phyloP scores from a whole-genome alignment of 92 coral and sea anemone species.

The Galaxea fascicularis region DNA sequence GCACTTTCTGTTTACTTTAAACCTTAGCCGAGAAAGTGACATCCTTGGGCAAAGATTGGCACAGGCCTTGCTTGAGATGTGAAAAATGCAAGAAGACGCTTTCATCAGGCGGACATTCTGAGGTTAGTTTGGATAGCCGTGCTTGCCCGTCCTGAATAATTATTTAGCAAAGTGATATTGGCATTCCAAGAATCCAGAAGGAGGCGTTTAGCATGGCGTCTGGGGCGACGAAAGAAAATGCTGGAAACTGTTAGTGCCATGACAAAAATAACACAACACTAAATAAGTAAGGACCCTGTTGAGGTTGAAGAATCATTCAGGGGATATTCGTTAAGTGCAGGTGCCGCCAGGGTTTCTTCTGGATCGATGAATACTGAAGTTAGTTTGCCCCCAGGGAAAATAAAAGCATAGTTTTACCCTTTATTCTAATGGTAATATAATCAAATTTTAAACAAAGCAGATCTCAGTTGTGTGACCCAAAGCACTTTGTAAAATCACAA shows the following conservation, averaged over 20 bases:
- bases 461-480: not conserved
- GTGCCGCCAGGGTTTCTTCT: not conserved
- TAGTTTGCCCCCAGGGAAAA: not conserved
- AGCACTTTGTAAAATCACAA: not conserved
- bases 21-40: constrained; percentile 90
- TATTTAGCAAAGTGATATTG: not conserved
- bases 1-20: not conserved
- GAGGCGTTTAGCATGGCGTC: not conserved
- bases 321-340: not conserved
- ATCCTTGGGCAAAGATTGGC: constrained; percentile 99
- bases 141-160: not conserved
- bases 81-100: constrained; percentile 84
- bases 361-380: not conserved
- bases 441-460: not conserved
- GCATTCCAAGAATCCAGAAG: constrained; percentile 15
- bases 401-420: not conserved
- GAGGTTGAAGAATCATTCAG: too few species aligned
- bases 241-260: not conserved
- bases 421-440: not conserved
- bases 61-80: constrained; percentile 90
- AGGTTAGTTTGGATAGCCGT: constrained; percentile 55
- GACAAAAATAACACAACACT: not conserved
- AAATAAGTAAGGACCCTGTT: not conserved
- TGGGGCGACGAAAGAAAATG: not conserved
- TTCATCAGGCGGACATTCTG: constrained; percentile 84